These are phyloP conservation scores for Acipenser oxyrinchus DNA, from an alignment of 2,797 vertebrate genomes.

Conservation along the genomic window DNA sequence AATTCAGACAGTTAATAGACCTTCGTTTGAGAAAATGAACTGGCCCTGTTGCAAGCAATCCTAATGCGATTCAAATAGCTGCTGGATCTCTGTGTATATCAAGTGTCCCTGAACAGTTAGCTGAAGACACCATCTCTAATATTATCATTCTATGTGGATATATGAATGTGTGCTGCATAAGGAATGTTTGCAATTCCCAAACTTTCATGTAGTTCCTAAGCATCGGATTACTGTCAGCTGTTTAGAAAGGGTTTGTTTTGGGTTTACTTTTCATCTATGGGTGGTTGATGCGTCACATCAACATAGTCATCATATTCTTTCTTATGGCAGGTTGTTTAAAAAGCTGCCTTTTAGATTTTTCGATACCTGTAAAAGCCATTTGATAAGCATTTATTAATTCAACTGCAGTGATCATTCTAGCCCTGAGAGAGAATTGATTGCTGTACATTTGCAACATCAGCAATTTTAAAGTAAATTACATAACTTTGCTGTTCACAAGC, in stretches of 20 bases:
- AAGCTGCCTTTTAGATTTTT: no score
- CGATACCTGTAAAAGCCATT: no score
- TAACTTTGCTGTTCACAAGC: not conserved
- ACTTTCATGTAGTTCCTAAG: constrained; percentile 46
- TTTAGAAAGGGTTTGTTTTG: constrained; percentile 37
- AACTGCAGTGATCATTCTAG: no score
- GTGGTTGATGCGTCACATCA: not conserved
- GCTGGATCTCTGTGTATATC: constrained; percentile 5
- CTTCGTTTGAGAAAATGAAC: not conserved
- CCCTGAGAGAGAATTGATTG: not conserved
- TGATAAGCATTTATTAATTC: no score
- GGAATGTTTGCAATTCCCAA: constrained; percentile 48
- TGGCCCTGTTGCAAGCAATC: not conserved
- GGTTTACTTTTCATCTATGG: constrained; percentile 37
- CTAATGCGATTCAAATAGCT: constrained; percentile 4
- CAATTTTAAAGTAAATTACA: not conserved
- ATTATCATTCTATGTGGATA: constrained; percentile 6
- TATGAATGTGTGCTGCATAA: constrained; percentile 24
- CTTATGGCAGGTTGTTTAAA: no score
- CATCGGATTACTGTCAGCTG: constrained; percentile 59
- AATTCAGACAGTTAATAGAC: constrained; percentile 2
- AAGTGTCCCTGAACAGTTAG: constrained; percentile 2
- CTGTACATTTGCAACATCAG: not conserved
- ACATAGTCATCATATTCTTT: not conserved
- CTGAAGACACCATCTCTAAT: not conserved